These are phyloP conservation scores for Myotis planiceps DNA, from an alignment of 2,797 vertebrate species.

Conservation along the genomic window DNA sequence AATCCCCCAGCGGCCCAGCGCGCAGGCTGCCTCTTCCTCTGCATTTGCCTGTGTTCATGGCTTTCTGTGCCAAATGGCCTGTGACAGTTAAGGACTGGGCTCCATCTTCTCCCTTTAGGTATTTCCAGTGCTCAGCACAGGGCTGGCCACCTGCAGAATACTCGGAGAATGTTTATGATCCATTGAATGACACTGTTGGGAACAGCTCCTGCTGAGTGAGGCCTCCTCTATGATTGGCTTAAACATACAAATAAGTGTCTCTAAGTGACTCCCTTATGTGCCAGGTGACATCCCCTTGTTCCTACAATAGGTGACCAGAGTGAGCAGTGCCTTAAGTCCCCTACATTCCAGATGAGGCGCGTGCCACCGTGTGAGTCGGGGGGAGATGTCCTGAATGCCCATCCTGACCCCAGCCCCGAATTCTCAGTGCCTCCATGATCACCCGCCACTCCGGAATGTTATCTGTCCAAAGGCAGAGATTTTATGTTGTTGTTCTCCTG, in stretches of 20 bases:
- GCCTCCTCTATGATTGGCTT: neutral
- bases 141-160: neutral
- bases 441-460: neutral
- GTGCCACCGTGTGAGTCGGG: rapidly evolving
- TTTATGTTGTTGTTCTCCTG: neutral
- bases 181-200: neutral
- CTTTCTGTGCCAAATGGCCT: neutral
- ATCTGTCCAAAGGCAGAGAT: neutral
- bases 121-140: neutral
- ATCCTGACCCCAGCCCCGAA: neutral
- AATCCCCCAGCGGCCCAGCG: neutral
- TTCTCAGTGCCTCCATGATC: neutral
- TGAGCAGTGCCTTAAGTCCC: neutral
- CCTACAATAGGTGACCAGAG: neutral
- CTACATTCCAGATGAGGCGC: too few species aligned
- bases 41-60: neutral
- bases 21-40: neutral
- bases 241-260: neutral
- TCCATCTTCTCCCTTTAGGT: neutral
- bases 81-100: neutral
- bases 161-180: neutral
- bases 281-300: neutral
- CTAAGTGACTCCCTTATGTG: neutral
- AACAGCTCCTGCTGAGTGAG: neutral
- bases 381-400: neutral